These are phyloP conservation scores for Reticulitermes speratus DNA, from an alignment of 1,140 invertebrate species.

Conservation along the genomic window DNA sequence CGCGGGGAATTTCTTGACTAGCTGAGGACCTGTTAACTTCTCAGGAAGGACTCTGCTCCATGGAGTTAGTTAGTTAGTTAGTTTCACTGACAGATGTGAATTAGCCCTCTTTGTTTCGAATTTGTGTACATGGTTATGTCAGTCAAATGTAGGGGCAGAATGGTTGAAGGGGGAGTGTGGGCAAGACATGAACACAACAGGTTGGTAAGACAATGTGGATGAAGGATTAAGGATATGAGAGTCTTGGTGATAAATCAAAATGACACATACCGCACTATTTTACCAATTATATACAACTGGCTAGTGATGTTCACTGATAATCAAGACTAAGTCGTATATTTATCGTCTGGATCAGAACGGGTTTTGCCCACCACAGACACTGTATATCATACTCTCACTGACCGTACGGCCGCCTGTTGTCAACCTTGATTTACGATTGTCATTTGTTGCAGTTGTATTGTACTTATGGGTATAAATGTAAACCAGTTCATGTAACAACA, in stretches of 20 bases:
- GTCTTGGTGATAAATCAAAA: conserved; percentile 20
- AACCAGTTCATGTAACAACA: background rate
- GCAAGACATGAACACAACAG: no score
- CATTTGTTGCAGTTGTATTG: conserved; percentile 1
- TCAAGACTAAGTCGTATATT: background rate
- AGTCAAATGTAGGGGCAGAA: no score
- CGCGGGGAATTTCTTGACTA: no score
- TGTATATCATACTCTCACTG: background rate
- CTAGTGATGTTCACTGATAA: conserved; percentile 8
- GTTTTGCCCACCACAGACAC: no score
- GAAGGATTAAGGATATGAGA: background rate
- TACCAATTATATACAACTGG: conserved; percentile 11
- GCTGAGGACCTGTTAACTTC: no score
- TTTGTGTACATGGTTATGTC: no score
- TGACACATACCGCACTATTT: conserved; percentile 16
- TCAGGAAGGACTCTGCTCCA: no score
- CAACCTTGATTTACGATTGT: conserved; percentile 7
- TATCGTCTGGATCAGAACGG: background rate
- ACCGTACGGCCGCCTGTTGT: background rate
- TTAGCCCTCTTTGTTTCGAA: no score
- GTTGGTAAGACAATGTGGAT: no score
- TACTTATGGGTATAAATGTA: background rate
- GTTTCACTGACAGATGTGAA: no score
- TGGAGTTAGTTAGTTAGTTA: no score
- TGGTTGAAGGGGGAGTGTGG: no score